Percentiles rank a stretch among this genome's conserved stretches.
Evolutionary conservation across 2,797 vertebrate species (phyloP).

Genomic region (Knipowitschia caucasica): DNA sequence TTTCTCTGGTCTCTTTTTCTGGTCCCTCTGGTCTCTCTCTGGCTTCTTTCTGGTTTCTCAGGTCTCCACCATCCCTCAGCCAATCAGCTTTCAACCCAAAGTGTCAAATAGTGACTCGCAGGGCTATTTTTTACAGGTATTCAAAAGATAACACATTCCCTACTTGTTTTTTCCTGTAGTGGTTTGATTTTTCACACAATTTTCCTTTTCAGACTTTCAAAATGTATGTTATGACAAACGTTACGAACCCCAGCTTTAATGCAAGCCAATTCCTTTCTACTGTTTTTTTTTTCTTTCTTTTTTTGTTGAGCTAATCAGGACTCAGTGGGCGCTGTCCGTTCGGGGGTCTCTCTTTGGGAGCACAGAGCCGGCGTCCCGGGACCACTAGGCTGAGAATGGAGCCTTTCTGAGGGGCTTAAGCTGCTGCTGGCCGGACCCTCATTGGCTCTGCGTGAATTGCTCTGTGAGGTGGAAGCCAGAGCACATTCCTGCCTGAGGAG

Average conservation of each 20-base stretch:
- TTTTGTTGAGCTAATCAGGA: background rate
- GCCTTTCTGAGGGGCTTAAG: slow-evolving; percentile 45
- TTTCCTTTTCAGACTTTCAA: background rate
- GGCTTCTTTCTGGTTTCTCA: too few species aligned
- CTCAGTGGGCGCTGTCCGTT: background rate
- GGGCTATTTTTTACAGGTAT: too few species aligned
- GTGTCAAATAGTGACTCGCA: too few species aligned
- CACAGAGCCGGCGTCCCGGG: background rate
- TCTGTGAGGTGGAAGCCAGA: slow-evolving; percentile 56
- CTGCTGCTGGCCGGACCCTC: slow-evolving; percentile 11
- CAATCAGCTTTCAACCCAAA: too few species aligned
- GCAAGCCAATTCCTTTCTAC: background rate
- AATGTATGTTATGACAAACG: too few species aligned
- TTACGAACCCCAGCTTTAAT: too few species aligned
- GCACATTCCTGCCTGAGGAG: slow-evolving; percentile 60
- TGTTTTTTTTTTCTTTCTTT: background rate
- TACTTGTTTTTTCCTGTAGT: too few species aligned
- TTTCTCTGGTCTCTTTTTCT: too few species aligned
- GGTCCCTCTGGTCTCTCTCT: too few species aligned
- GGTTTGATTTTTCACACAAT: too few species aligned
- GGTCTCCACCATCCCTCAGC: too few species aligned
- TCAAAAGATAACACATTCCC: too few species aligned
- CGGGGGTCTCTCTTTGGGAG: slow-evolving; percentile 28
- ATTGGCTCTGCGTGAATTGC: slow-evolving; percentile 49
- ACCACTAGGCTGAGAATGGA: slow-evolving; percentile 36